These are phyloP conservation scores for Caracal caracal DNA, from an alignment of 2,113 vertebrate genomes.

Conservation along the genomic window DNA sequence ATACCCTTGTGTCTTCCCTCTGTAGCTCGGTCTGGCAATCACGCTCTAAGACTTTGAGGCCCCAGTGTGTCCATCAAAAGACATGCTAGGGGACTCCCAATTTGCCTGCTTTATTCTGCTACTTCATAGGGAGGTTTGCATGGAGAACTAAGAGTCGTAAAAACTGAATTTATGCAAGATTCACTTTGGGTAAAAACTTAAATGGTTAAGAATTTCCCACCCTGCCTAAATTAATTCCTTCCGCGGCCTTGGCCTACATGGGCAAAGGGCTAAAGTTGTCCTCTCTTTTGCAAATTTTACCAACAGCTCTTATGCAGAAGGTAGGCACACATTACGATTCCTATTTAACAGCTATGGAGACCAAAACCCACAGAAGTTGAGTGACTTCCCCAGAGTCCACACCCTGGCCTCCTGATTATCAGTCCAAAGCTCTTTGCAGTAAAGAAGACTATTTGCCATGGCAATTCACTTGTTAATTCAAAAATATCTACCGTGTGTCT, in stretches of 20 bases:
- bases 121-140: constrained; percentile 12
- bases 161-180: constrained; percentile 34
- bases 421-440: not conserved
- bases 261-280: not conserved
- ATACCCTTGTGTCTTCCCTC: not conserved
- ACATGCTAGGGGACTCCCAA: not conserved
- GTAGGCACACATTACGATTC: not conserved
- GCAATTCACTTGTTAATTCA: constrained; percentile 3
- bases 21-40: not conserved
- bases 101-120: not conserved
- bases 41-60: not conserved
- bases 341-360: constrained; percentile 7
- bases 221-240: constrained; percentile 29
- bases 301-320: not conserved
- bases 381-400: not conserved
- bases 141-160: constrained; percentile 16
- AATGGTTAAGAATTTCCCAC: constrained; percentile 29
- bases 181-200: constrained; percentile 2
- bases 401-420: not conserved
- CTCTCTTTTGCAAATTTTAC: constrained; percentile 11
- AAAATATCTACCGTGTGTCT: not conserved
- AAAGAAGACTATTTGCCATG: not conserved
- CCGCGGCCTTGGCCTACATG: not conserved
- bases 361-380: constrained; percentile 38
- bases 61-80: not conserved